Base-by-base conservation (phyloP, 2,113 vertebrate genomes). In the Arenaria interpres region DNA sequence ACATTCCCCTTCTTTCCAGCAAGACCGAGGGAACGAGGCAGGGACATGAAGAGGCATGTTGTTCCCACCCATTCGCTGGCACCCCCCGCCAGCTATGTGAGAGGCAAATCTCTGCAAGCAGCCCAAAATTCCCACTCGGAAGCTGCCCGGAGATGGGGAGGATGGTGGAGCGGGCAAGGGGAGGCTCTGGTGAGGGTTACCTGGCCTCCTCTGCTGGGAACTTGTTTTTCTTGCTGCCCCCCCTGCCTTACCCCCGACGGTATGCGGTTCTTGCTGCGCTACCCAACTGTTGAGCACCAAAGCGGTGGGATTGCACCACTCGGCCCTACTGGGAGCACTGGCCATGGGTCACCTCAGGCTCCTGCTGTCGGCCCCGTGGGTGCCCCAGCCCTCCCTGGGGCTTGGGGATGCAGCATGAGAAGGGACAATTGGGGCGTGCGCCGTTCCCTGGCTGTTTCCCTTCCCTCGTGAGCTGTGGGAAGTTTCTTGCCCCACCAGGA, bases 31-130 rank as follows among this genome's bases (percentile, higher is more conserved):
- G 85, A 93, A 57, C 37, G 30, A 33, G 50, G 87, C 91, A 45
- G 94, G 57, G 85, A 30, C 92, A 3, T 82, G 96, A 95, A 71
- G 79, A 69, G 92, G 88, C 96, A 62, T 64, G 96, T 76, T 33
- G 62, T 41, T 94, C n/a, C 82, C 88, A 94, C 53, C 91, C 89
- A 10, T 92, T 48, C 22, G 50, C 59, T 11, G 27, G 66, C 83
- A 74, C 45, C 84, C 85, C 75, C 85, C 67, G 90, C 64, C 89
- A 92, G 90, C 79, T 64, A n/a, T 4, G 76, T 2, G 72, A 86
- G 81, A 84, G 89, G 88, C 64, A 53, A 66, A 89, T 53, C 88
- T 62, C 69, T 37, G 81, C 84, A 3, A 18, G 85, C 62, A 32
- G 79, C 85, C 53, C 13, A 6, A 33, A 35, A 82, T 85, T 89